Evolutionary conservation across 2,797 vertebrate species (phyloP).

Genomic region (Philypnodon macrostomus): DNA sequence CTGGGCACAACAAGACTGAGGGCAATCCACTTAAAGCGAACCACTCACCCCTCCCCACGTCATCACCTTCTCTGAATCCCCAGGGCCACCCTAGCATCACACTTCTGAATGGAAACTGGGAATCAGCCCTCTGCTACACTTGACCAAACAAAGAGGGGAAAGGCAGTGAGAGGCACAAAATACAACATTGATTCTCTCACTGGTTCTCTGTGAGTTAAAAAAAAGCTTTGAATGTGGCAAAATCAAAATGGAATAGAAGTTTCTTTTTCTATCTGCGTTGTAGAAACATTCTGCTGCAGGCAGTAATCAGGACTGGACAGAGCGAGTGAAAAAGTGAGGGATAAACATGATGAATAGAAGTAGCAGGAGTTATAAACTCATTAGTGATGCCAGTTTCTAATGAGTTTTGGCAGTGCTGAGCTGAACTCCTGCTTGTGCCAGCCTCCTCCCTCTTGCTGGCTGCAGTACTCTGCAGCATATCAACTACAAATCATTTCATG

Average conservation of each 20-base stretch:
- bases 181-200: not conserved
- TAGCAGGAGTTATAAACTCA: slow-evolving; percentile 21
- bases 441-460: slow-evolving; percentile 5
- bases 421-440: slow-evolving; percentile 7
- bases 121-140: slow-evolving; percentile 49
- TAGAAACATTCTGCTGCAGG: slow-evolving; percentile 9
- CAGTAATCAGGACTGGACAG: slow-evolving; percentile 14
- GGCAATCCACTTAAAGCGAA: slow-evolving; percentile 76
- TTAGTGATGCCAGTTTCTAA: slow-evolving; percentile 28
- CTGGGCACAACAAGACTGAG: slow-evolving; percentile 59
- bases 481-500: slow-evolving; percentile 5
- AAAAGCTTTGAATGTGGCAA: slow-evolving; percentile 30
- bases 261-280: slow-evolving; percentile 3
- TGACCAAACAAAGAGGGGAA: slow-evolving; percentile 35
- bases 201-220: too few species aligned
- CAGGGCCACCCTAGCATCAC: slow-evolving; percentile 53
- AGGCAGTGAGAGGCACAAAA: slow-evolving; percentile 20
- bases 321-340: slow-evolving; percentile 17
- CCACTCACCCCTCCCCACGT: slow-evolving; percentile 24
- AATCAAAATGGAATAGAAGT: slow-evolving; percentile 22
- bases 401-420: slow-evolving; percentile 23
- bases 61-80: slow-evolving; percentile 34
- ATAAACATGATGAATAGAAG: slow-evolving; percentile 7
- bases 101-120: slow-evolving; percentile 61
- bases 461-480: slow-evolving; percentile 15